Evolutionary conservation across 92 coral and sea anemone genomes (phyloP), one percentile per base, ranked within the genome.

Genomic region (Ricordea florida): DNA sequence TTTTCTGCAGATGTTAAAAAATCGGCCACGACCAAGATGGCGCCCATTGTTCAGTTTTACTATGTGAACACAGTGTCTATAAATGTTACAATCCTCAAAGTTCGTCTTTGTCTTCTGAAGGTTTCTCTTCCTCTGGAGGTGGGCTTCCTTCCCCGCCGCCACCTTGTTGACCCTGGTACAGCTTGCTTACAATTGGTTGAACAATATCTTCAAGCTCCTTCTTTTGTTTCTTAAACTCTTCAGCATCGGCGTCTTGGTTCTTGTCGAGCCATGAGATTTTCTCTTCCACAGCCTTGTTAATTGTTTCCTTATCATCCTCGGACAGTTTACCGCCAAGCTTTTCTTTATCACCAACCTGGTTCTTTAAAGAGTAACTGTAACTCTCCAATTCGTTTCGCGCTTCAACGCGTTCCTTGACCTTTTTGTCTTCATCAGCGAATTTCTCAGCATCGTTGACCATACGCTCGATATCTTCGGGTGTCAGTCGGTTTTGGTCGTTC

Each of bases 371-470:
- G 87, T 94, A 94, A 3, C 97, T 82, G 61, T 94, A 94, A 81
- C 98, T 94, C 48, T 94, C 98, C 21, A 94, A 82, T 56, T 94
- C 98, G 67, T 94, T 94, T 62, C 92, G 72, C 13, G 98, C 85
- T 62, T 94, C 98, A 32, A 94, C 98, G 21, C 63, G 62, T 43
- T 94, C 98, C 47, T 94, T 94, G 33, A 91, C 97, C 69, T 87
- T 78, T 75, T 94, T 94, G 90, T 94, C 98, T 2, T 94, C 98
- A 66, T 92, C 98, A 18, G 98, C 98, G 63, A 92, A 94, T 57
- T 94, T 94, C 85, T 94, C 98, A 2, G 98, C 98, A 62, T 94
- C 97, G 44, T 94, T 94, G 32, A 94, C 97, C 98, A 94, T 94
- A 22, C 90, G 87, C 78, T 94, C 98, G 25, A 94, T 94, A 76